These are phyloP conservation scores for Periophthalmus magnuspinnatus DNA, from an alignment of 2,797 vertebrate species.

Conservation along the genomic window DNA sequence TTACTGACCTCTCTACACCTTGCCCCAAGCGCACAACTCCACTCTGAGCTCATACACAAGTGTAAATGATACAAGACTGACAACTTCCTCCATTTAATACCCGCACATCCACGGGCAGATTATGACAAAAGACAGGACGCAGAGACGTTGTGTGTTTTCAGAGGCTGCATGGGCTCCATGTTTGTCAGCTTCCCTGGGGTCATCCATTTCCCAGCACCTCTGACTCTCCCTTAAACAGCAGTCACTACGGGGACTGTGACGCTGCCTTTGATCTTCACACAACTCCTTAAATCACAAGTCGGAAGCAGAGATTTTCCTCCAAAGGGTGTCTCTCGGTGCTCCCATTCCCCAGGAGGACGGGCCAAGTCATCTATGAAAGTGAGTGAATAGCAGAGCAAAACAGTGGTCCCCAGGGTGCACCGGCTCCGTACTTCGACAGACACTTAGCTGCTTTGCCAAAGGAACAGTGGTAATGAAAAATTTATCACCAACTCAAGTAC, in stretches of 20 bases:
- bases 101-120: slow-evolving; percentile 21
- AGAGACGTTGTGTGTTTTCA: slow-evolving; percentile 45
- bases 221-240: slow-evolving; percentile 59
- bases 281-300: slow-evolving; percentile 66
- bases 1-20: slow-evolving; percentile 64
- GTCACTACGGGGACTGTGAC: slow-evolving; percentile 63
- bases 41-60: slow-evolving; percentile 3
- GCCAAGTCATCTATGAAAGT: slow-evolving; percentile 69
- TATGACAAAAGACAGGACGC: slow-evolving; percentile 29
- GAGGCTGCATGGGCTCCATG: slow-evolving; percentile 38
- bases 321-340: slow-evolving; percentile 70
- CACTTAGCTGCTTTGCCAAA: slow-evolving; percentile 45
- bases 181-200: slow-evolving; percentile 63
- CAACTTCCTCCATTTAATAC: slow-evolving; percentile 10
- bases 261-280: slow-evolving; percentile 76
- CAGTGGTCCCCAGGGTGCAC: slow-evolving; percentile 62
- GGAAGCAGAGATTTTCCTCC: slow-evolving; percentile 63
- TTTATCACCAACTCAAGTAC: slow-evolving; percentile 42
- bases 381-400: slow-evolving; percentile 69
- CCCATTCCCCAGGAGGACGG: slow-evolving; percentile 62
- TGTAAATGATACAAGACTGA: slow-evolving; percentile 16
- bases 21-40: slow-evolving; percentile 38
- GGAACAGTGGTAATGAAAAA: slow-evolving; percentile 59
- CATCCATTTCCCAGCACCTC: slow-evolving; percentile 68
- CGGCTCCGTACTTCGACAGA: slow-evolving; percentile 44